phyloP scores from a whole-genome alignment of 2,888 invertebrate species.

The Archaeoteleia sp. region DNA sequence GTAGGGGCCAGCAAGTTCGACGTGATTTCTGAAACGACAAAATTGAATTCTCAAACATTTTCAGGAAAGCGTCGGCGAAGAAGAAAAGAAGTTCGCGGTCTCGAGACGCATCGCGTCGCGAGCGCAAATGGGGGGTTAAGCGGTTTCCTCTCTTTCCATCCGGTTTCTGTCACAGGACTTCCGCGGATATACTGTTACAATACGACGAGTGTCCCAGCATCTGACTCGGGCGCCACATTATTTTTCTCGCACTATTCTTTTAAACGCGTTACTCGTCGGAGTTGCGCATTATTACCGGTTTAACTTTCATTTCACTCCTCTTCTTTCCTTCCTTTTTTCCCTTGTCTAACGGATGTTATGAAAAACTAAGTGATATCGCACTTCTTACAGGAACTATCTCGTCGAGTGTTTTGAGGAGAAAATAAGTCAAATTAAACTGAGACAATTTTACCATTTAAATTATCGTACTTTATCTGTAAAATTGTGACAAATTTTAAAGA shows the following conservation, averaged over 20 bases:
- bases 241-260: constrained; percentile 9
- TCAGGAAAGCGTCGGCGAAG: neutral
- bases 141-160: constrained; percentile 14
- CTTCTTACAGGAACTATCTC: neutral
- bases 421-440: no score
- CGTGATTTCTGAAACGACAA: constrained; percentile 18
- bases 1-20: no score
- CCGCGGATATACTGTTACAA: constrained; percentile 4
- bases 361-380: constrained; percentile 3
- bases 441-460: no score
- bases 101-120: neutral
- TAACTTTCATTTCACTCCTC: constrained; percentile 21
- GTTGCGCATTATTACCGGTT: constrained; percentile 18
- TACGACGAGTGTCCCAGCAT: constrained; percentile 3
- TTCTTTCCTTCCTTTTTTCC: neutral
- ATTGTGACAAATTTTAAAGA: no score
- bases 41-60: constrained; percentile 19
- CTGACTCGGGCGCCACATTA: constrained; percentile 11
- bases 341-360: constrained; percentile 1
- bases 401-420: neutral
- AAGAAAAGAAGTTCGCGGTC: constrained; percentile 5
- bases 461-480: no score
- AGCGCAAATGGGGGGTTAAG: constrained; percentile 17
- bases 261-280: constrained; percentile 16
- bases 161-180: constrained; percentile 15